phyloP scores from a whole-genome alignment of 2,113 vertebrate genomes.

The Dendrocopos noguchii region DNA sequence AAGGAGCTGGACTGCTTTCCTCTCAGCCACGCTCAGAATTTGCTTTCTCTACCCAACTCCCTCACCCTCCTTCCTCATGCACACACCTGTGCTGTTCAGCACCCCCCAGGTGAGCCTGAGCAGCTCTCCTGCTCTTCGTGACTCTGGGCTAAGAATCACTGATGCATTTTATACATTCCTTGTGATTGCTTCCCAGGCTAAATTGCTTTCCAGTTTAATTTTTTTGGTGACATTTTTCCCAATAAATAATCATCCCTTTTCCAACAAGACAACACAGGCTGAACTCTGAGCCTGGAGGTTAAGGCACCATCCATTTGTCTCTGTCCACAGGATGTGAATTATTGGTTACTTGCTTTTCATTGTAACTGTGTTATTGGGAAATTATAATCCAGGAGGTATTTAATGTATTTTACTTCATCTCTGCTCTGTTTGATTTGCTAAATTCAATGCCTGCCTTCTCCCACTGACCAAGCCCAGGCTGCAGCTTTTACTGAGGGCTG shows the following conservation, averaged over 20 bases:
- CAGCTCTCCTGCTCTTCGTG: not conserved
- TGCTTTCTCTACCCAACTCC: not conserved
- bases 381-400: slow-evolving; percentile 53
- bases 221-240: slow-evolving; percentile 70
- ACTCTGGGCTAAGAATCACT: not conserved
- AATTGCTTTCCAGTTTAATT: slow-evolving; percentile 74
- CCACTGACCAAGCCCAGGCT: not conserved
- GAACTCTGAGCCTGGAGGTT: slow-evolving; percentile 72
- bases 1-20: not conserved
- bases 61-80: not conserved
- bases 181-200: slow-evolving; percentile 58
- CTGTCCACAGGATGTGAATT: slow-evolving; percentile 65
- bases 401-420: slow-evolving; percentile 70
- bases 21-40: not conserved
- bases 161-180: slow-evolving; percentile 36
- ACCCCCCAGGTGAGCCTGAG: not conserved
- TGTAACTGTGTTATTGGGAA: slow-evolving; percentile 64
- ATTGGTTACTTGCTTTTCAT: slow-evolving; percentile 72
- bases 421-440: slow-evolving; percentile 49
- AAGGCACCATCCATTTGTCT: slow-evolving; percentile 72
- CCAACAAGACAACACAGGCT: slow-evolving; percentile 55
- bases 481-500: slow-evolving; percentile 50
- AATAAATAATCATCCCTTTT: slow-evolving; percentile 74
- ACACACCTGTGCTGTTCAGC: not conserved
- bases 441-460: not conserved